Base-by-base conservation (phyloP, 2,888 invertebrate genomes). In the Plemyria rubiginata region DNA sequence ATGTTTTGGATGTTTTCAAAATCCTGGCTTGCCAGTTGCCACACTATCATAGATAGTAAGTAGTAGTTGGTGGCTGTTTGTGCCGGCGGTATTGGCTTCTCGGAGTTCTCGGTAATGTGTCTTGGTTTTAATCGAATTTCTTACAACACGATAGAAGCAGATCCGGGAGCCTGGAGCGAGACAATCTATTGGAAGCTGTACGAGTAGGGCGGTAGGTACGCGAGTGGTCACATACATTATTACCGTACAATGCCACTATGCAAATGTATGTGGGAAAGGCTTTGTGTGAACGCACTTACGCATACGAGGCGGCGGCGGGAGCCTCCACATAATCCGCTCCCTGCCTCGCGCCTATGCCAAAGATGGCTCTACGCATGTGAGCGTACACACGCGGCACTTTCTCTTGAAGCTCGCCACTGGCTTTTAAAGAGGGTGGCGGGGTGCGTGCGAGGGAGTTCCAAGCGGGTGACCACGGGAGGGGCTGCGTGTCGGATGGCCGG, bases 391-490 rank as follows among this genome's bases (percentile, higher is more conserved):
- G 90, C 87, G 92, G 93, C 93, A 92, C 92, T 93, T 93, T 93
- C 93, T 93, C 94, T 93, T 91, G 92, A 90, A 94, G 93, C 93
- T 93, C 92, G 92, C 92, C 93, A 92, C 90, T 92, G 93, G 93
- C 93, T 93, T 93, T 92, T 92, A 91, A 92, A 91, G 90, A 87
- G 91, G 92, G 90, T 85, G 90, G 87, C 75, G 80, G 78, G 80
- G 80, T 79, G 67, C 78, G 73, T 72, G 72, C 72, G 84, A 85
- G 86, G 79, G 79, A 79, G 90, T 88, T 89, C 86, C 88, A 85
- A 87, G 75, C 86, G 90, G 94, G 94, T 94, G 94, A 94, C 94
- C 94, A 93, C 91, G 94, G 93, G 85, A 72, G 85, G 32, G 50
- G 32, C 49, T 79, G 83, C 77, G 82, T 73, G 79, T 73, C 77